Evolutionary conservation across 2,888 invertebrate species (phyloP), one percentile per base, ranked within the genome.

Genomic region (Yponomeuta cagnagella): DNA sequence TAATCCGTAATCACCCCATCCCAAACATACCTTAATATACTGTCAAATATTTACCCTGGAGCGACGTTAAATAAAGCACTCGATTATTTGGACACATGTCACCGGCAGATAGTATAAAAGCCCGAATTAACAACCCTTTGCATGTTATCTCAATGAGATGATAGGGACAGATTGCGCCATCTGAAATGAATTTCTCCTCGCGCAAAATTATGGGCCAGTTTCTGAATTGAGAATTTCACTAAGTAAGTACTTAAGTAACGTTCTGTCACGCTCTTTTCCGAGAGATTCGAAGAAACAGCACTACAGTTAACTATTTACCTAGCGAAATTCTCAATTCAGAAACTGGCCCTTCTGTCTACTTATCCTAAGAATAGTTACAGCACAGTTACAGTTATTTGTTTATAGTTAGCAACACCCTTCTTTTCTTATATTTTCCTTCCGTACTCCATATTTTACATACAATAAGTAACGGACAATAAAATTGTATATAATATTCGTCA

Each of bases 11-110:
- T 63, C 63, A 63, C 68, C 68, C 68, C 48, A 68, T 68, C 30
- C 33, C 33, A 33, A 48, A 48, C 15, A 68, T 67, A 5, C 12
- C 10, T 48, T 64, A 64, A 37, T 23, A 67, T 43, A n/a, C 30
- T 12, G 68, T 33, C 63, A 74, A 77, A 75, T 71, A 77, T 74
- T 73, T 73, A 65, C 72, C 73, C 74, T 75, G 77, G 79, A 81
- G 76, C 75, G 77, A 78, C 76, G 75, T 76, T 74, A 75, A 75
- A 75, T 74, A 77, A 74, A 75, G 68, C 75, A 77, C 77, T 76
- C 73, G 80, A 78, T 76, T 88, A 88, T 89, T 88, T 86, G 83
- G 82, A 85, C 90, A 91, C 88, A 90, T 90, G 90, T 86, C 88
- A 81, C 80, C 74, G 73, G 74, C 74, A 72, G 65, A 52, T 43